Evolutionary conservation across 2,797 vertebrate species (phyloP).

Genomic region (Syngnathus rostellatus): DNA sequence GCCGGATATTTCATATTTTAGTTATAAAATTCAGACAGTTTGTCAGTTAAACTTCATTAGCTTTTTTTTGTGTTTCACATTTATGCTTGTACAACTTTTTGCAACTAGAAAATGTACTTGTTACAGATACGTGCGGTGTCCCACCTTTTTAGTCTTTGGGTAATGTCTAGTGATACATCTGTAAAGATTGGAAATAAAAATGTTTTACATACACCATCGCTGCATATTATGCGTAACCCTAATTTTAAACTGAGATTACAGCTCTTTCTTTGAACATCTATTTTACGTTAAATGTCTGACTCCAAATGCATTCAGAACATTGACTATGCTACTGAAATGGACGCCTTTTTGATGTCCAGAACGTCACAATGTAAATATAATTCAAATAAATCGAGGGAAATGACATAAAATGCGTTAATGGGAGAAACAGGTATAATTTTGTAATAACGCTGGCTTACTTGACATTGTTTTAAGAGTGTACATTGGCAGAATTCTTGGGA

Average conservation of each 20-base stretch:
- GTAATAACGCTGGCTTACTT: neutral
- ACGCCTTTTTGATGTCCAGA: neutral
- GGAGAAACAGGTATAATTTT: neutral
- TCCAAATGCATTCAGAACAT: neutral
- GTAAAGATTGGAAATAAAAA: slow-evolving; percentile 73
- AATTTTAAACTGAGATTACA: neutral
- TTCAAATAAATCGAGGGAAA: neutral
- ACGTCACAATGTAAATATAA: too few species aligned
- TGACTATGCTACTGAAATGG: neutral
- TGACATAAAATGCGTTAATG: neutral
- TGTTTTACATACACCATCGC: slow-evolving; percentile 63
- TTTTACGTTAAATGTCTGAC: too few species aligned
- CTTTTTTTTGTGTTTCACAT: slow-evolving; percentile 41
- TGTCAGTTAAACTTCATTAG: slow-evolving; percentile 37
- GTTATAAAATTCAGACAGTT: slow-evolving; percentile 61
- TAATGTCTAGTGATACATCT: slow-evolving; percentile 70
- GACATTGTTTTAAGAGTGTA: too few species aligned
- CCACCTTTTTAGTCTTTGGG: slow-evolving; percentile 63
- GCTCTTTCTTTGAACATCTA: neutral
- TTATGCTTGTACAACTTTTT: slow-evolving; percentile 61
- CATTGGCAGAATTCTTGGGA: too few species aligned
- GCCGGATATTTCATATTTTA: slow-evolving; percentile 38
- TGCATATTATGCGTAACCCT: neutral
- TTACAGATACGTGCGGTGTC: slow-evolving; percentile 60
- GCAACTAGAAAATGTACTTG: slow-evolving; percentile 64